Evolutionary conservation across 2,888 invertebrate genomes (phyloP), one percentile per base, ranked within the genome.

Genomic region (Embidobia sp.): DNA sequence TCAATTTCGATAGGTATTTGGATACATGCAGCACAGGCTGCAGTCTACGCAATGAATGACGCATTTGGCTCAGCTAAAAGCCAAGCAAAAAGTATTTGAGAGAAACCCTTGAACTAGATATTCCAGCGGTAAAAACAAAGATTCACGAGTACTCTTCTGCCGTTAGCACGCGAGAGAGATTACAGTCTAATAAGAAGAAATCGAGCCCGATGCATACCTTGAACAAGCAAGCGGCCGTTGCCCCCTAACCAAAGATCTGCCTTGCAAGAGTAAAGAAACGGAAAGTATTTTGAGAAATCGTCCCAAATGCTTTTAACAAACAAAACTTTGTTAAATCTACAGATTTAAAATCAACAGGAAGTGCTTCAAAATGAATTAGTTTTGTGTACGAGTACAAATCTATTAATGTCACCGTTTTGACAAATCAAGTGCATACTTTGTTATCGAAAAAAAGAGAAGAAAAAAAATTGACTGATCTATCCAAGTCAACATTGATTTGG

Each of bases 141-240:
- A 72, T 72, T 67, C 78, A 59, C 69, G 69, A 59, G 53, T 53
- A 19, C 53, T 73, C 64, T 70, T 73, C 59, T 29, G 64, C 76
- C 69, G 76, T 73, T 76, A 67, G 75, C 73, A 79, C 80, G 77
- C 80, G 77, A 80, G 61, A 75, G 66, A 67, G 80, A 80, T 80
- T 77, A 77, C 74, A 40, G 53, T 16, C 48, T 53, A 76, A 78
- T 76, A 69, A 79, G 73, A 80, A 79, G 77, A 80, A 80, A 80
- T 79, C 76, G 70, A 67, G 69, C 44, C 44, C 48, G 73, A 75
- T 76, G 77, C 79, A 80, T 79, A 74, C 76, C 74, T 77, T 55
- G 76, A 63, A 67, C 35, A 72, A 75, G 31, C 61, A 15, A 51
- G 70, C 69, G 80, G 79, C 64, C 79, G 57, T 80, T 80, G 80